Base-by-base conservation (phyloP, 2,113 vertebrate species). In the Capreolus pygargus region DNA sequence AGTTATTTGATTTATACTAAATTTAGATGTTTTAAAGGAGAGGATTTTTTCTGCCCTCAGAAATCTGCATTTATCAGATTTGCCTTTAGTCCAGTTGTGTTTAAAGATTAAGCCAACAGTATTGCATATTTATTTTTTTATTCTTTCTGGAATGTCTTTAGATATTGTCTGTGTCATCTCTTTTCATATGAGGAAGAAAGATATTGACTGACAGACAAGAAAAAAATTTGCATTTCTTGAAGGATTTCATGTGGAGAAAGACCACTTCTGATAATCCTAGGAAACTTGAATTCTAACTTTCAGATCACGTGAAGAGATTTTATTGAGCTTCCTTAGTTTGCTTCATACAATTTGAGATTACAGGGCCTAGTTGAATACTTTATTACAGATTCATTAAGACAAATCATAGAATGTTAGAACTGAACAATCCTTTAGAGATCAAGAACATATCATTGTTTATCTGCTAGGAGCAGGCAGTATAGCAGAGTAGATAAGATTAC, bases 201-300 rank as follows among this genome's bases (percentile, higher is more conserved):
- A 39, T 82, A 87, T 85, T 81, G 82, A 54, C 3, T 85, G 57
- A 52, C 36, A 86, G 23, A 89, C 43, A 52, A 91, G 78, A 45
- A 43, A 95, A 95, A 93, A 45, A 39, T 91, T 92, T 94, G 19
- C 39, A n/a, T 91, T 89, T 96, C n/a, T 96, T 96, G 36, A 86
- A 89, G 39, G 30, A 7, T 61, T 96, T 57, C 61, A 1, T 91
- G 81, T 88, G 54, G 84, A 30, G 28, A 70, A 89, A 79, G 74
- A 84, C 54, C 27, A 67, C 50, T 70, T 89, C 57, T 91, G 67
- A 60, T 81, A 85, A 95, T 45, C 10, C 9, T 52, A 11, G 45
- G 67, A 50, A 94, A 58, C 16, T 6, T 64, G 25, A 91, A 88
- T 60, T 76, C 47, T 91, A 57, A 92, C 45, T 39, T 93, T 58